Evolutionary conservation across 1,140 invertebrate species (phyloP).

Genomic region (Mycetomoellerius zeteki): DNA sequence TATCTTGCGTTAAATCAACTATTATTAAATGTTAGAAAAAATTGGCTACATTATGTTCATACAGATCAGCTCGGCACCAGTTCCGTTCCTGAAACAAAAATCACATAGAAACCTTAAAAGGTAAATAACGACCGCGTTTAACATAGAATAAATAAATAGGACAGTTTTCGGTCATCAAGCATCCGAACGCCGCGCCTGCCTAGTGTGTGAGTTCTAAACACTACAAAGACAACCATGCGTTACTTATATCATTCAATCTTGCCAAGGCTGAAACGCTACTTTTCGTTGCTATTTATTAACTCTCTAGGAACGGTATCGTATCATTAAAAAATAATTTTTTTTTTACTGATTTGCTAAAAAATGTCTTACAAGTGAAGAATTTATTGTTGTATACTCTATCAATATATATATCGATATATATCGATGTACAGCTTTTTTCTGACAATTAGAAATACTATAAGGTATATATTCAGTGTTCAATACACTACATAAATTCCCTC

Average conservation of each 20-base stretch:
- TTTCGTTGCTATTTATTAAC: too few species aligned
- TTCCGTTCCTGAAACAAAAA: conserved; percentile 85
- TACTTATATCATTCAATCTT: neutral
- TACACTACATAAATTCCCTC: too few species aligned
- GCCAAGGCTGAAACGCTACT: neutral
- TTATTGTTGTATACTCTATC: too few species aligned
- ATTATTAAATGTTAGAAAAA: conserved; percentile 57
- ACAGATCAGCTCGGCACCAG: conserved; percentile 83
- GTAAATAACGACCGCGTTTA: neutral
- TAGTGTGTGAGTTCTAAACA: neutral
- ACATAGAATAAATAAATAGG: neutral
- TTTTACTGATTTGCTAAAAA: too few species aligned
- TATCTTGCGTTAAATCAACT: conserved; percentile 73
- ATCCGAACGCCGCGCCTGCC: neutral
- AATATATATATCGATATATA: too few species aligned
- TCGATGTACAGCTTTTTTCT: neutral
- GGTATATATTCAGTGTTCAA: too few species aligned
- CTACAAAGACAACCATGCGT: neutral
- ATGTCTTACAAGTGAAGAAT: too few species aligned
- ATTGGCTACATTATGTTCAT: conserved; percentile 70
- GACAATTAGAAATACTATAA: neutral
- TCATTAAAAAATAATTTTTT: too few species aligned
- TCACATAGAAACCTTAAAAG: conserved; percentile 1
- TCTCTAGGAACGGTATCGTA: too few species aligned
- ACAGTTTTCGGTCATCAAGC: neutral